phyloP scores from a whole-genome alignment of 2,888 invertebrate species.

The Xanthia togata region DNA sequence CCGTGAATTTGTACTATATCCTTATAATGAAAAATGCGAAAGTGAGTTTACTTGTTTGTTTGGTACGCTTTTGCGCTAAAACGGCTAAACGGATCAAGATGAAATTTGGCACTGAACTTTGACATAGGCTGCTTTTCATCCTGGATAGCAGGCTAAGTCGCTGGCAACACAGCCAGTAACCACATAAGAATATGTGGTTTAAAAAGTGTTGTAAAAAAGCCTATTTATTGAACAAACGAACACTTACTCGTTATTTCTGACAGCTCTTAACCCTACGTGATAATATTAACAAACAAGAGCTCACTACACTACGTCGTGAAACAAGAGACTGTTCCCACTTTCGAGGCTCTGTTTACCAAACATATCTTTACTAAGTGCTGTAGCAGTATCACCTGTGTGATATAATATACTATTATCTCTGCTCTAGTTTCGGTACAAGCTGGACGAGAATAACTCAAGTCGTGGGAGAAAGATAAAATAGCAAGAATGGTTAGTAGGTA shows the following conservation, averaged over 20 bases:
- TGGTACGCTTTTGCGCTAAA: too few relatives aligned
- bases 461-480: not conserved
- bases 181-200: not conserved
- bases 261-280: not conserved
- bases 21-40: too few relatives aligned
- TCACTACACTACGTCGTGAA: not conserved
- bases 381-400: constrained; percentile 11
- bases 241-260: not conserved
- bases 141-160: too few relatives aligned
- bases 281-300: constrained; percentile 21
- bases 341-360: constrained; percentile 27
- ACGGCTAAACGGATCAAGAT: too few relatives aligned
- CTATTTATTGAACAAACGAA: not conserved
- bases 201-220: not conserved
- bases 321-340: constrained; percentile 2
- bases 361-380: constrained; percentile 4
- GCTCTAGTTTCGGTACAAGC: not conserved
- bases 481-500: not conserved
- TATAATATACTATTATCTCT: not conserved
- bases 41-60: too few relatives aligned
- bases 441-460: not conserved
- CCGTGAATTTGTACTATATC: not conserved
- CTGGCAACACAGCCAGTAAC: not conserved
- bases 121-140: not conserved
- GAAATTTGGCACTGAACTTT: too few relatives aligned